These are phyloP conservation scores for Dicycla oo DNA, from an alignment of 2,888 invertebrate species.

Conservation along the genomic window DNA sequence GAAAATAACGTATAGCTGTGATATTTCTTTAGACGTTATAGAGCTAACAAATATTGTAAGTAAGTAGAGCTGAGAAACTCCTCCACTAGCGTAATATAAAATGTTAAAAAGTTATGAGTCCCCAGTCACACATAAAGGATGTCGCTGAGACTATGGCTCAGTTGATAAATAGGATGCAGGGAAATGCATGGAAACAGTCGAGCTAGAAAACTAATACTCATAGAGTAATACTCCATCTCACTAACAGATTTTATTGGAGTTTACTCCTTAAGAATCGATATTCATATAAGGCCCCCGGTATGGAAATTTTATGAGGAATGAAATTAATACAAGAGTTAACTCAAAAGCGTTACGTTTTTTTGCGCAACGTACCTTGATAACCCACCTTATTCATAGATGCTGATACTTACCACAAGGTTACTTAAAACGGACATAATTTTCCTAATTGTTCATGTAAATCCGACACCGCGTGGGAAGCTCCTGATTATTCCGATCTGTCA, in stretches of 20 bases:
- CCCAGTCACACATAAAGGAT: slow-evolving; percentile 47
- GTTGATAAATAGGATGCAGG: slow-evolving; percentile 43
- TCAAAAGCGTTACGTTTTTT: no score
- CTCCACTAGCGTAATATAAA: slow-evolving; percentile 25
- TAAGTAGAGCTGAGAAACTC: slow-evolving; percentile 11
- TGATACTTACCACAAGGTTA: slow-evolving; percentile 33
- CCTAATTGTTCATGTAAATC: slow-evolving; percentile 42
- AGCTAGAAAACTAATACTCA: slow-evolving; percentile 34
- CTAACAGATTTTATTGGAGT: background rate
- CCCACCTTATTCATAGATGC: background rate
- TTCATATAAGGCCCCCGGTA: no score
- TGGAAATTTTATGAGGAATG: no score
- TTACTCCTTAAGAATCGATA: no score
- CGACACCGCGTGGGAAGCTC: slow-evolving; percentile 31
- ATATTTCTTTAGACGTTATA: background rate
- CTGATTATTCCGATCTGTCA: no score
- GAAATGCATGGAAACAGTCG: slow-evolving; percentile 26
- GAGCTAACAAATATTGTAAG: slow-evolving; percentile 10
- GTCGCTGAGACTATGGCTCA: slow-evolving; percentile 28
- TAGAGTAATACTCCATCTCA: slow-evolving; percentile 7
- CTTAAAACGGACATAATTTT: slow-evolving; percentile 26
- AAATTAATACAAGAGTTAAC: no score
- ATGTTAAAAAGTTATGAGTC: slow-evolving; percentile 45
- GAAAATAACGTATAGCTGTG: background rate
- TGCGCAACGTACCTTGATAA: no score